Percentiles rank a stretch among this genome's conserved stretches.
Evolutionary conservation across 2,888 invertebrate genomes (phyloP).

Genomic region (Leptothorax acervorum): DNA sequence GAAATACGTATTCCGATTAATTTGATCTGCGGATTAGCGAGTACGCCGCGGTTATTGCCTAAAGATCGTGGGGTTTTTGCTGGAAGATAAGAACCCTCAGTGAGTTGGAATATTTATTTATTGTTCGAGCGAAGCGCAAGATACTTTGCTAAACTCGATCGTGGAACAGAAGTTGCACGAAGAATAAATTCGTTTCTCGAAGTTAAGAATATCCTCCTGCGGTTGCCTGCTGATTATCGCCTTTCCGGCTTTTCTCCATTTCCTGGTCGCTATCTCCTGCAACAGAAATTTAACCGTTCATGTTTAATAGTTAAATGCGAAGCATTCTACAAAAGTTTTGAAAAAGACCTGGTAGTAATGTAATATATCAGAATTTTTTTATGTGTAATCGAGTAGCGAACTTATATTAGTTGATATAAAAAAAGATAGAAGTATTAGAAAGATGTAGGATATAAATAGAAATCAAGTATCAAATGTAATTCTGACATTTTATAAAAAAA

Average conservation of each 20-base stretch:
- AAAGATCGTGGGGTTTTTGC: slow-evolving; percentile 19
- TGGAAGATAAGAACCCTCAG: slow-evolving; percentile 2
- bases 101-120: slow-evolving; percentile 51
- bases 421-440: not conserved
- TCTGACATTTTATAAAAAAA: not conserved
- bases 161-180: slow-evolving; percentile 40
- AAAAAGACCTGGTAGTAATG: not conserved
- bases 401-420: not conserved
- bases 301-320: slow-evolving; percentile 1
- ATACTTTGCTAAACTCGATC: slow-evolving; percentile 41
- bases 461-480: not conserved
- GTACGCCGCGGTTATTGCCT: slow-evolving; percentile 11
- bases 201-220: slow-evolving; percentile 42
- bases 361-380: not conserved
- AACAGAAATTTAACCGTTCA: slow-evolving; percentile 36
- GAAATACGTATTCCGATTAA: slow-evolving; percentile 33
- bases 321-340: slow-evolving; percentile 1
- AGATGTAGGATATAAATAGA: not conserved
- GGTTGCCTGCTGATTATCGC: slow-evolving; percentile 37
- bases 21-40: slow-evolving; percentile 33
- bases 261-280: not conserved
- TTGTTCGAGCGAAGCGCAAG: slow-evolving; percentile 16
- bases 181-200: slow-evolving; percentile 49
- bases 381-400: not conserved
- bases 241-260: slow-evolving; percentile 20